Percentiles rank a stretch among this genome's conserved stretches.
These are phyloP conservation scores for Thalpophila matura DNA, from an alignment of 2,888 invertebrate genomes.

Conservation along the genomic window DNA sequence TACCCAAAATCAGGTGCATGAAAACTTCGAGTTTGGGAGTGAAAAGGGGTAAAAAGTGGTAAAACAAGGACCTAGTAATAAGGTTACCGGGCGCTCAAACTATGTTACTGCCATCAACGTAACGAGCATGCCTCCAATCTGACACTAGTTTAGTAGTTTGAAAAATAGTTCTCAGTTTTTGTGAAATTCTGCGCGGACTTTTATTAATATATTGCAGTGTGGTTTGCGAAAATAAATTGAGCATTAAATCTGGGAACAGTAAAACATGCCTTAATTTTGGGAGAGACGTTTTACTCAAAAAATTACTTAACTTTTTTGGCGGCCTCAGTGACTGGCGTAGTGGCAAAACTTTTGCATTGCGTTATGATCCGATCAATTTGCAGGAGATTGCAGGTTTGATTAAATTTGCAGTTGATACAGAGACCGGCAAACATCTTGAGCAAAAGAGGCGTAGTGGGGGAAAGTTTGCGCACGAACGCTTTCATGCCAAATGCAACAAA, in stretches of 20 bases:
- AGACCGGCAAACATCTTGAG: no score
- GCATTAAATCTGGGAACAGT: background rate
- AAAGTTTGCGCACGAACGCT: no score
- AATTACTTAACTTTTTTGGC: no score
- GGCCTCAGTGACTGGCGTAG: no score
- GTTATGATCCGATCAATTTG: no score
- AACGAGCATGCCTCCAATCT: conserved; percentile 35
- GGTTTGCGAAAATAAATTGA: background rate
- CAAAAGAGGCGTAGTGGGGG: no score
- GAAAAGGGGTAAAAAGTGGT: conserved; percentile 27
- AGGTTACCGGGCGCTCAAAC: conserved; percentile 36
- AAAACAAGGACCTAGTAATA: conserved; percentile 34
- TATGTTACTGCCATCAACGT: conserved; percentile 42
- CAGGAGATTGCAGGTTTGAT: no score
- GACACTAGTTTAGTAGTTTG: conserved; percentile 28
- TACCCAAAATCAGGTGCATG: background rate
- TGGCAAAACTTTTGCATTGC: no score
- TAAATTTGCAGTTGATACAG: no score
- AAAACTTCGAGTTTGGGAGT: conserved; percentile 22
- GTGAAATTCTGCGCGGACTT: background rate
- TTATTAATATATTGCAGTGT: background rate
- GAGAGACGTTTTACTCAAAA: background rate
- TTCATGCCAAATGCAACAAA: no score
- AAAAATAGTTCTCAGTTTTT: conserved; percentile 10
- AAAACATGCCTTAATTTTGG: no score